phyloP scores from a whole-genome alignment of 2,797 vertebrate genomes.

The Phaenicophaeus curvirostris region DNA sequence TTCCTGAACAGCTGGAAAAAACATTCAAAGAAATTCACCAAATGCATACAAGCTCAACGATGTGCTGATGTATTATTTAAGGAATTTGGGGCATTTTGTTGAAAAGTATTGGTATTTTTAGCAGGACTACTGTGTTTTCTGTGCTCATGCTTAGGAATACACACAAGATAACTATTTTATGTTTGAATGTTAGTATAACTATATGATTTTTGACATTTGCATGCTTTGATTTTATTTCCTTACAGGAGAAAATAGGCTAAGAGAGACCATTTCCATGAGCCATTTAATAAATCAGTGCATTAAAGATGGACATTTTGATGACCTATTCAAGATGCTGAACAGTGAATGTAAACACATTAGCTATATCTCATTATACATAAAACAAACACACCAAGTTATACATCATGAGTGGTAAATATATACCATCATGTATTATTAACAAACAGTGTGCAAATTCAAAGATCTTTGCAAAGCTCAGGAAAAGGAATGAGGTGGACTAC shows the following conservation, averaged over 20 bases:
- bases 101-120: not conserved
- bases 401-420: not conserved
- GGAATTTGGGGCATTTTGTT: not conserved
- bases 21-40: not conserved
- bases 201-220: not conserved
- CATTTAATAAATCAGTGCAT: slow-evolving; percentile 10
- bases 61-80: not conserved
- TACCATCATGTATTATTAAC: slow-evolving; percentile 39
- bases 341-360: slow-evolving; percentile 12
- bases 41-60: not conserved
- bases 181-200: not conserved
- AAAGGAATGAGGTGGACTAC: not conserved
- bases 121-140: not conserved
- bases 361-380: slow-evolving; percentile 6
- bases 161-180: not conserved
- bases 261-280: not conserved
- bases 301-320: slow-evolving; percentile 7
- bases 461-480: not conserved
- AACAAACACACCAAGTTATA: slow-evolving; percentile 17
- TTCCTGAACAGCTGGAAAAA: not conserved
- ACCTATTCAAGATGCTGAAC: not conserved
- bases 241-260: not conserved
- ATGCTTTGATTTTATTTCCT: not conserved
- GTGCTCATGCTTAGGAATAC: not conserved
- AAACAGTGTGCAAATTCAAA: not conserved